Evolutionary conservation across 2,888 invertebrate species (phyloP).

Genomic region (Agrochola lota): DNA sequence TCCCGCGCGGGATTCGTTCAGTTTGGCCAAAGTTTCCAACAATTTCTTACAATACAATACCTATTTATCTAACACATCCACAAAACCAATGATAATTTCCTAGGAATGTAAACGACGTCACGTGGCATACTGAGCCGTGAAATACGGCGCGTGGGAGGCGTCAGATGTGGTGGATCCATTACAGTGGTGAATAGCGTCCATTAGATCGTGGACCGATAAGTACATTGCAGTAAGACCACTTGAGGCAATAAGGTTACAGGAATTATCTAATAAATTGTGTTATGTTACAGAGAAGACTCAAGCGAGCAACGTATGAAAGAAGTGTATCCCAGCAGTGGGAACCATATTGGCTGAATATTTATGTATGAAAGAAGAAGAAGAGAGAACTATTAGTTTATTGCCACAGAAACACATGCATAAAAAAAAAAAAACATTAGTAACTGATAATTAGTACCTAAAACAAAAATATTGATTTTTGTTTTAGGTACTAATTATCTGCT

Average conservation of each 20-base stretch:
- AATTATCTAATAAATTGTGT: neutral
- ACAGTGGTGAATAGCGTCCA: slow-evolving; percentile 47
- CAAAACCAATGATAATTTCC: slow-evolving; percentile 16
- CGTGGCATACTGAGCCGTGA: slow-evolving; percentile 15
- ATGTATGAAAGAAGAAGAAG: too few species aligned
- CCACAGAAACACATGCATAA: neutral
- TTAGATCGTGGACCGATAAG: slow-evolving; percentile 32
- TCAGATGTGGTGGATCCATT: slow-evolving; percentile 60
- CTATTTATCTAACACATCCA: slow-evolving; percentile 12
- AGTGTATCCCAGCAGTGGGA: too few species aligned
- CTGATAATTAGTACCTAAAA: neutral
- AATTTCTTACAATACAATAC: neutral
- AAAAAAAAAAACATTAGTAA: neutral
- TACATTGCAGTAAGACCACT: slow-evolving; percentile 32
- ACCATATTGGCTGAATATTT: too few species aligned
- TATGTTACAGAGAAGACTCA: neutral
- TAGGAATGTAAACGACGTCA: slow-evolving; percentile 3
- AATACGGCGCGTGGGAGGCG: slow-evolving; percentile 36
- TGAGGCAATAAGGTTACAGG: neutral
- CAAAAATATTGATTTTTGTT: too few species aligned
- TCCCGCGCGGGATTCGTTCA: neutral
- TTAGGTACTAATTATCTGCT: too few species aligned
- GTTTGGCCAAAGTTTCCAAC: neutral
- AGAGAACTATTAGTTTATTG: neutral
- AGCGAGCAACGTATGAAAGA: neutral